Conservation (phyloP, 2,113 vertebrate species). For the Ahaetulla prasina region DNA sequence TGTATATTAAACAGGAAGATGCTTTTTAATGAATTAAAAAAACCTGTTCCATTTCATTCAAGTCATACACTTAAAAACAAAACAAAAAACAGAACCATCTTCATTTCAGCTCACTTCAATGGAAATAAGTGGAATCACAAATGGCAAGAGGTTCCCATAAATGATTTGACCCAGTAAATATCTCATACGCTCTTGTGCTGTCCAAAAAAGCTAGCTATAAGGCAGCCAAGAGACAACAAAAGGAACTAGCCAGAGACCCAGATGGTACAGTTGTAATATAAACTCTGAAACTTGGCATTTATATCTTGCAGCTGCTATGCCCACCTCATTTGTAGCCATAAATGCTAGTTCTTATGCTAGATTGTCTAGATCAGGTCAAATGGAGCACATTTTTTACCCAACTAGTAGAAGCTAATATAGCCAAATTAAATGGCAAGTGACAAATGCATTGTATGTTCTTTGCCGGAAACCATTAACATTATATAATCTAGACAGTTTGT, state of each 20-base stretch:
- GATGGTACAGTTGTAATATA: constrained; percentile 62
- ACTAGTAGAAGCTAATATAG: not conserved
- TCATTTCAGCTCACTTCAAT: constrained; percentile 30
- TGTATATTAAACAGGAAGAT: constrained; percentile 9
- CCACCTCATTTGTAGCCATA: constrained; percentile 52
- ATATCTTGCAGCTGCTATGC: constrained; percentile 65
- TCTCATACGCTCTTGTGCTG: constrained; percentile 25
- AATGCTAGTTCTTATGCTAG: constrained; percentile 57
- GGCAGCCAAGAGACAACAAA: constrained; percentile 50
- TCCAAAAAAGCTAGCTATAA: constrained; percentile 51
- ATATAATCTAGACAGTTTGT: not conserved
- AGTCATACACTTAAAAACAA: not conserved
- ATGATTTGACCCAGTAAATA: constrained; percentile 2
- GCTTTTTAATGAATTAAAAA: constrained; percentile 17
- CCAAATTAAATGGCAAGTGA: constrained; percentile 21
- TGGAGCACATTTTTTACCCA: constrained; percentile 48
- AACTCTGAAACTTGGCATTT: constrained; percentile 65
- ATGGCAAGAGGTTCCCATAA: constrained; percentile 44
- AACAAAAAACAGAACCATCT: constrained; percentile 30
- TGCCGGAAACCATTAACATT: not conserved
- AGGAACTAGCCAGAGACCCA: constrained; percentile 52
- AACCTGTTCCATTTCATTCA: constrained; percentile 47
- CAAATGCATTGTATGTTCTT: not conserved
- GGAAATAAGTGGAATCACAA: constrained; percentile 43
- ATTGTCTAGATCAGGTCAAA: constrained; percentile 61